These are phyloP conservation scores for Sciurus carolinensis DNA, from an alignment of 2,797 vertebrate genomes.

Conservation along the genomic window DNA sequence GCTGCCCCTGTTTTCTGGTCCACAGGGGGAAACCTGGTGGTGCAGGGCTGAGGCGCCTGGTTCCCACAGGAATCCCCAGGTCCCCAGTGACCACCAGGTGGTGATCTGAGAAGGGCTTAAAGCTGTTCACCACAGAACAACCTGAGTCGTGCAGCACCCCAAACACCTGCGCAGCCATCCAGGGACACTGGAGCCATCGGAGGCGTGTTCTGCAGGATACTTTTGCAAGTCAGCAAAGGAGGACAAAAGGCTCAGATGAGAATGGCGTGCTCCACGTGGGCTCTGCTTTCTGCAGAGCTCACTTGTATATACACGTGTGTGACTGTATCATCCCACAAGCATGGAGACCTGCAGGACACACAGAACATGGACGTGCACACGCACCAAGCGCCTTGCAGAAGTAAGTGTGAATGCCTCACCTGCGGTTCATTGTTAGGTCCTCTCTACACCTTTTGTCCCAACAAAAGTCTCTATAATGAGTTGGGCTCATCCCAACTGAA, in stretches of 20 bases:
- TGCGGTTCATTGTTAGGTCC: neutral
- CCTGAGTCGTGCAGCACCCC: rapidly evolving
- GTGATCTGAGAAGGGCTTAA: rapidly evolving
- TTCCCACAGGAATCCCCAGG: too few relatives aligned
- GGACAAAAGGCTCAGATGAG: neutral
- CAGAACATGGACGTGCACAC: too few relatives aligned
- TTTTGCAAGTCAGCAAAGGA: neutral
- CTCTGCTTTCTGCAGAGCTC: neutral
- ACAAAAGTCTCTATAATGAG: neutral
- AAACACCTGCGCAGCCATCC: rapidly evolving
- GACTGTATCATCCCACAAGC: neutral
- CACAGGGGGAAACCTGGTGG: rapidly evolving
- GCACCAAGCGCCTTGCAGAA: too few relatives aligned
- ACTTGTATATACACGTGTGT: neutral
- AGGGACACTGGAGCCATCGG: too few relatives aligned
- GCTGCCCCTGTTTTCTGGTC: neutral
- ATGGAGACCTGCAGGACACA: too few relatives aligned
- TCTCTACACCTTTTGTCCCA: neutral
- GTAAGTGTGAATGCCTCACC: neutral
- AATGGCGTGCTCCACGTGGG: neutral
- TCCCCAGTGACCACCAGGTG: rapidly evolving
- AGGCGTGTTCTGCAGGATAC: neutral
- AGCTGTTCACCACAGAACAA: neutral
- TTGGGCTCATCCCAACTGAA: neutral
- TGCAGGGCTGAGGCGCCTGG: neutral